phyloP scores from a whole-genome alignment of 2,113 vertebrate genomes.

The Litocranius walleri region DNA sequence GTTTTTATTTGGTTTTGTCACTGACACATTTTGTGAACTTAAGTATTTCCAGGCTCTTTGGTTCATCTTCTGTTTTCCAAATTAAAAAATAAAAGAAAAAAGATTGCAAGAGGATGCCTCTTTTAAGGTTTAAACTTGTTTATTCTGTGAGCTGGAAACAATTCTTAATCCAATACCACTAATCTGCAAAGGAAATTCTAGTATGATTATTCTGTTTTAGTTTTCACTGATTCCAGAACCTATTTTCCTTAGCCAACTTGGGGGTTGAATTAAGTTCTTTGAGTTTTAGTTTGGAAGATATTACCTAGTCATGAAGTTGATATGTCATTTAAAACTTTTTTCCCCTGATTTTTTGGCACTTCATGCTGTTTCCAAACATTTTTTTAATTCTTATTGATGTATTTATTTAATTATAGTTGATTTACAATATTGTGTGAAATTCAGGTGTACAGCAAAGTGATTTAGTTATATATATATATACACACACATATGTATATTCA shows the following conservation, averaged over 20 bases:
- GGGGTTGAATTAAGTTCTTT: not conserved
- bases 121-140: conserved; percentile 47
- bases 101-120: not conserved
- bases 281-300: not conserved
- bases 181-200: not conserved
- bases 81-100: conserved; percentile 20
- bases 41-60: not conserved
- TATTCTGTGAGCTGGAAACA: conserved; percentile 64
- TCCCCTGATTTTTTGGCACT: not conserved
- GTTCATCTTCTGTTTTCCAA: not conserved
- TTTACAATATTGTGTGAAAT: not conserved
- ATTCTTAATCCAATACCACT: conserved; percentile 58
- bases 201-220: conserved; percentile 13
- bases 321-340: not conserved
- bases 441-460: not conserved
- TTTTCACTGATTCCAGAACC: conserved; percentile 6
- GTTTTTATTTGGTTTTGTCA: conserved; percentile 23
- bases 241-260: not conserved
- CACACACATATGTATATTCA: not conserved
- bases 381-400: not conserved
- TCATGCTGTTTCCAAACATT: not conserved
- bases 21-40: conserved; percentile 25
- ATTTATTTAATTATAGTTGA: not conserved
- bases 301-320: not conserved
- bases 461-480: not conserved